Percentiles rank a stretch among this genome's conserved stretches.
These are phyloP conservation scores for Papilio glaucus DNA, from an alignment of 1,140 invertebrate genomes.

Conservation along the genomic window DNA sequence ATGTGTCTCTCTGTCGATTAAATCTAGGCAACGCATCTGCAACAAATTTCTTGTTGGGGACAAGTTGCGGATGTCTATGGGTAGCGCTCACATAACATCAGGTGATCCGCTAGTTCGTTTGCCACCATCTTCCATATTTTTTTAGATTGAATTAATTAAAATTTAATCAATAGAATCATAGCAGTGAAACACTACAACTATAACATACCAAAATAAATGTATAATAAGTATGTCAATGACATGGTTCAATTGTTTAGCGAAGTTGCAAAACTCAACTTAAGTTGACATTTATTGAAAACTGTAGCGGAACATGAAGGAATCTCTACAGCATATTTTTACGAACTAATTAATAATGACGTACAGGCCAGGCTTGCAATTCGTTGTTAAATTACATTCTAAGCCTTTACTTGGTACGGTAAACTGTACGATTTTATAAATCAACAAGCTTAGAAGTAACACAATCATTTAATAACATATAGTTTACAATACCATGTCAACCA, in stretches of 20 bases:
- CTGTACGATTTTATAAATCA: neutral
- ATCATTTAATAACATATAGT: neutral
- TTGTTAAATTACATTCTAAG: neutral
- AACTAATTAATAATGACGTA: slow-evolving; percentile 23
- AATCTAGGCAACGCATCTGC: no score
- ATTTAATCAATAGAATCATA: no score
- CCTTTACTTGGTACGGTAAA: neutral
- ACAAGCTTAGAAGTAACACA: neutral
- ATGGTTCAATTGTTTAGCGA: neutral
- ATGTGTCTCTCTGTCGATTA: no score
- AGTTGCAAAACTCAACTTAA: neutral
- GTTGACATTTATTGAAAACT: slow-evolving; percentile 14
- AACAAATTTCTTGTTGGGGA: no score
- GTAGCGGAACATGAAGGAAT: neutral
- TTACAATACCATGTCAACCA: neutral
- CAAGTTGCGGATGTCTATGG: no score
- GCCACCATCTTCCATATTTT: no score
- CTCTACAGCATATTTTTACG: neutral
- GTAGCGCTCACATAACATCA: no score
- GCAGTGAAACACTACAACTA: no score
- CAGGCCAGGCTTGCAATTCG: neutral
- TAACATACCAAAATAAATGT: no score
- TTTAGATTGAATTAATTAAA: no score
- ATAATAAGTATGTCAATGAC: neutral
- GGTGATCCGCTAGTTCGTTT: no score